Percentiles rank a stretch among this genome's conserved stretches.
These are phyloP conservation scores for Platanista minor DNA, from an alignment of 2,113 vertebrate genomes.

Conservation along the genomic window DNA sequence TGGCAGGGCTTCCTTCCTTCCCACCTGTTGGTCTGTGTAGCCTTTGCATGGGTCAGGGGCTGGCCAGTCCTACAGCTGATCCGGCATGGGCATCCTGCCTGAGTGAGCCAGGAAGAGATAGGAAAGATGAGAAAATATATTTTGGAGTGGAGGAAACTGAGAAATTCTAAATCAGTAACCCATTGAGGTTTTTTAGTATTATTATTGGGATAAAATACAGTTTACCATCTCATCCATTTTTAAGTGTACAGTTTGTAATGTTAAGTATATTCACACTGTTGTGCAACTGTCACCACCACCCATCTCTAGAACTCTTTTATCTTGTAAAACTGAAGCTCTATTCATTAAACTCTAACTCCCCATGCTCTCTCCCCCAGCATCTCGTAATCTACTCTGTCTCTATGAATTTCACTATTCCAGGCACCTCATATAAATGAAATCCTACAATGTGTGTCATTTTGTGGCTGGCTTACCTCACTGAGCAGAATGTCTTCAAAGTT, in stretches of 20 bases:
- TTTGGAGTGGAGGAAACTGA: neutral
- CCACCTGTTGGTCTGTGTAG: rapidly evolving
- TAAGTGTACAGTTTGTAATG: neutral
- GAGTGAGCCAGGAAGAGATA: neutral
- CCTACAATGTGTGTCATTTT: neutral
- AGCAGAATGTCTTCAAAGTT: neutral
- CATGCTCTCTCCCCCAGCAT: too few species aligned
- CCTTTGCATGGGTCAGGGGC: rapidly evolving
- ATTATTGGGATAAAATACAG: neutral
- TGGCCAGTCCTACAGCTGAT: neutral
- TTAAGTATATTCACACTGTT: rapidly evolving
- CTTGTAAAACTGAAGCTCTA: neutral
- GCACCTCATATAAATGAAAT: neutral
- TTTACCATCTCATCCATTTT: neutral
- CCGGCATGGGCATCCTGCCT: rapidly evolving
- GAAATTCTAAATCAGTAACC: neutral
- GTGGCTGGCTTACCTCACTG: neutral
- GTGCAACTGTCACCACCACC: rapidly evolving
- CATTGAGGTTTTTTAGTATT: neutral
- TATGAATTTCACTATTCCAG: neutral
- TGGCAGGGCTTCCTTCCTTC: neutral
- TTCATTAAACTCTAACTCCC: neutral
- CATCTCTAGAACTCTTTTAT: neutral
- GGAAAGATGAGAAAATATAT: neutral
- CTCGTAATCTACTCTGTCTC: neutral